Conservation (phyloP, 2,888 invertebrate genomes). For the Cheilosia impressa region DNA sequence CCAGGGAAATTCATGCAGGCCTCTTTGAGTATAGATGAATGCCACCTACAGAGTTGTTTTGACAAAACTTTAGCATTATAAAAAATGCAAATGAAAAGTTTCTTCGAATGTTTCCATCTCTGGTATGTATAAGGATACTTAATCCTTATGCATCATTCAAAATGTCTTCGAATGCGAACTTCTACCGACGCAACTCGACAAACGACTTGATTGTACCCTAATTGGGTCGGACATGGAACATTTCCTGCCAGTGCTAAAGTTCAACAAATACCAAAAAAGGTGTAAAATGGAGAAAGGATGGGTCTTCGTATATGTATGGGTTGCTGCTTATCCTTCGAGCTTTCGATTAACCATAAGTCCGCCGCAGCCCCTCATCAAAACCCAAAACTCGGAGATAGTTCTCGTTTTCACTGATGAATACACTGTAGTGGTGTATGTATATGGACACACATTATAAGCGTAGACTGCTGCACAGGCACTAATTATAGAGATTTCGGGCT, state of each 20-base stretch:
- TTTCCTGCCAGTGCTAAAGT: slow-evolving; percentile 47
- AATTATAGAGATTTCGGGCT: slow-evolving; percentile 71
- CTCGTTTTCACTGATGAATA: neutral
- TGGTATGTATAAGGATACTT: neutral
- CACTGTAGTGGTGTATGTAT: slow-evolving; percentile 2
- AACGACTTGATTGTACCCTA: slow-evolving; percentile 61
- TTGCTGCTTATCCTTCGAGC: slow-evolving; percentile 34
- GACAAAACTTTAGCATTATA: slow-evolving; percentile 39
- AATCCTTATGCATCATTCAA: slow-evolving; percentile 34
- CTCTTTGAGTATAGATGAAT: neutral
- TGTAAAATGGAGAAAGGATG: slow-evolving; percentile 63
- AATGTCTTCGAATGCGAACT: slow-evolving; percentile 22
- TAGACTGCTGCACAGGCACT: slow-evolving; percentile 53
- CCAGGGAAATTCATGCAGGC: neutral
- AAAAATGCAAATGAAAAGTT: slow-evolving; percentile 58
- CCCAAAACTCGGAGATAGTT: slow-evolving; percentile 39
- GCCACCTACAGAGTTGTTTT: slow-evolving; percentile 26
- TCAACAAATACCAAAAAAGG: slow-evolving; percentile 62
- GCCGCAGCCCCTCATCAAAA: slow-evolving; percentile 62
- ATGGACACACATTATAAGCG: neutral
- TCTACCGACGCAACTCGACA: slow-evolving; percentile 30
- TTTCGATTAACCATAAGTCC: slow-evolving; percentile 65
- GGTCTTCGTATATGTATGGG: slow-evolving; percentile 4
- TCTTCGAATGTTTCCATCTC: slow-evolving; percentile 28
- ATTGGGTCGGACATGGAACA: slow-evolving; percentile 56